Percentiles rank a stretch among this genome's conserved stretches.
phyloP scores from a whole-genome alignment of 2,113 vertebrate genomes.

The Thinocorus orbignyianus region DNA sequence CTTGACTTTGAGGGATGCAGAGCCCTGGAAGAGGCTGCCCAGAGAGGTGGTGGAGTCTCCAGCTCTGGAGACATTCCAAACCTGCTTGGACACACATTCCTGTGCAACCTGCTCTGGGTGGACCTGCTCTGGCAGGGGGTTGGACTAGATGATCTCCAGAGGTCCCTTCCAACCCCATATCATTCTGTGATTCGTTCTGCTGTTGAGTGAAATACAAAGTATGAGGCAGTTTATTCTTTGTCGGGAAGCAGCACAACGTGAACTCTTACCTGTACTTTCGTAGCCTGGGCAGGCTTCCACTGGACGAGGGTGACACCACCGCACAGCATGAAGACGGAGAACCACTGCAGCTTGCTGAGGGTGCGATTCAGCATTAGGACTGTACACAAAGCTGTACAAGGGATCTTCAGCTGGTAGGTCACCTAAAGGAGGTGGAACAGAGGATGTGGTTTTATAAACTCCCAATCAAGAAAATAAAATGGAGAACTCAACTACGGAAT shows the following conservation, averaged over 20 bases:
- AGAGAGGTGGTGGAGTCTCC: too few relatives aligned
- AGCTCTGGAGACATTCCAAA: too few relatives aligned
- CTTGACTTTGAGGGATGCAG: too few relatives aligned
- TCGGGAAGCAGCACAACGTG: not conserved
- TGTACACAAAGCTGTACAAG: constrained; percentile 93
- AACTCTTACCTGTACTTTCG: constrained; percentile 87
- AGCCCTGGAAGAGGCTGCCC: too few relatives aligned
- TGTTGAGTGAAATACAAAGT: not conserved
- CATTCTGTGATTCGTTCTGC: not conserved
- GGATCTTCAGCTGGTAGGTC: constrained; percentile 97
- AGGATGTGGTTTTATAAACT: not conserved
- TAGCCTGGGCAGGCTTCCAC: constrained; percentile 88
- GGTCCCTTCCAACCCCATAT: too few relatives aligned
- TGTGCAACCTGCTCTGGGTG: too few relatives aligned
- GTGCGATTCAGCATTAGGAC: constrained; percentile 92
- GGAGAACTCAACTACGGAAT: not conserved
- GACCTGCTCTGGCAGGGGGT: too few relatives aligned
- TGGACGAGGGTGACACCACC: constrained; percentile 91
- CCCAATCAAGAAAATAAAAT: not conserved
- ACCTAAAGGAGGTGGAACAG: constrained; percentile 75
- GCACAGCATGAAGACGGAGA: constrained; percentile 93
- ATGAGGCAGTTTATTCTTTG: not conserved
- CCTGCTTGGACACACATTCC: too few relatives aligned
- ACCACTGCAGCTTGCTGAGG: constrained; percentile 92
- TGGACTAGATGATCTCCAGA: too few relatives aligned